Base-by-base conservation (phyloP, 2,797 vertebrate species). In the Chromobotia macracanthus region DNA sequence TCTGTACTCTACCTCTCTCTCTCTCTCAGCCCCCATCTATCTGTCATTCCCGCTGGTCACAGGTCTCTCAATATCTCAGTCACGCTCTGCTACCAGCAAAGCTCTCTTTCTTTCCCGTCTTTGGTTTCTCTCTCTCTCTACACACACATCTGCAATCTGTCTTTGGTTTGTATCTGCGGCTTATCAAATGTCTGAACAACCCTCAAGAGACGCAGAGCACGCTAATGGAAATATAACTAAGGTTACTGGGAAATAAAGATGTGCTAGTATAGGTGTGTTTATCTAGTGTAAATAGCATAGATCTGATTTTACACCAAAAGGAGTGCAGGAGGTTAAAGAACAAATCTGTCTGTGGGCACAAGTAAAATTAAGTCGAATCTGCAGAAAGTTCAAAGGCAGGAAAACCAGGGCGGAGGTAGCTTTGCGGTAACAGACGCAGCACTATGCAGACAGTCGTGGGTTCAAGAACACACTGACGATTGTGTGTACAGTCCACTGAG, bases 151-250 rank as follows among this genome's bases (percentile, higher is more conserved):
- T 65, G 55, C 67, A 68, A 18, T 23, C 21, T 9, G 55, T 81
- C 75, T 80, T 67, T 55, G 44, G 64, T 48, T 80, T 68, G 71
- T 68, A 78, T 82, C 66, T 51, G 77, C 7, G 18, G 79, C 53
- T 83, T 77, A 77, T 74, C 63, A 28, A 75, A 84, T 65, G 81
- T 79, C 63, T 68, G 55, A 79, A 80, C 51, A 71, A 67, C 44
- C 51, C 74, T 61, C 80, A 23, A 65, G 73, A 64, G 77, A 65
- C 50, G 16, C 44, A n/a, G 11, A 77, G 55, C 64, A 63, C 44
- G 18, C 51, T 51, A 28, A 64, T 31, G 71, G 71, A 58, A 68
- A 48, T 41, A 72, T 48, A 55, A 64, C 51, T 64, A 12, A 25
- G 38, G 53, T 44, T 48, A 38, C n/a, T 18, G n/a, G 53, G 44